A percentile compares a stretch with the other conserved stretches of the same genome.
phyloP scores from a whole-genome alignment of 2,113 vertebrate species.

The Heteronetta atricapilla region DNA sequence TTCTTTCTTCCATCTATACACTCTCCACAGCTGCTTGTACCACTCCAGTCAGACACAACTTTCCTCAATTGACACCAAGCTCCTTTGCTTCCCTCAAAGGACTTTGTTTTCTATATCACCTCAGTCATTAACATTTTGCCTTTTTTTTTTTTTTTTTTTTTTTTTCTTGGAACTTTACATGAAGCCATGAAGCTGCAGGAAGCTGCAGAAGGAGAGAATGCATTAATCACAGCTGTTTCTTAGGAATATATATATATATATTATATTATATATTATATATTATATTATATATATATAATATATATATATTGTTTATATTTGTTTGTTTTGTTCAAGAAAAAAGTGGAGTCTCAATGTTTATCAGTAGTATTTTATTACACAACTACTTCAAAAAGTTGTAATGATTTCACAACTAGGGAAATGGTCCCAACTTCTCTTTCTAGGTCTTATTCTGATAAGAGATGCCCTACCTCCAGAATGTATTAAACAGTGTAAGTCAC shows the following conservation, averaged over 20 bases:
- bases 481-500: not conserved
- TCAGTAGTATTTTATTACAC: not conserved
- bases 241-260: not conserved
- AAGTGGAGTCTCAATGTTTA: not conserved
- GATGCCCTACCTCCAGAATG: not conserved
- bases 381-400: not conserved
- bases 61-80: not conserved
- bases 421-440: not conserved
- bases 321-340: too few relatives aligned
- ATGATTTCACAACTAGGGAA: not conserved
- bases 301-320: too few relatives aligned
- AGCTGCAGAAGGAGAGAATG: not conserved
- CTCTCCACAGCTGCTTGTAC: not conserved
- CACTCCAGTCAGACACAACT: not conserved
- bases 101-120: not conserved
- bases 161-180: not conserved
- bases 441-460: not conserved
- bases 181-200: not conserved
- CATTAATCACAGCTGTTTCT: conserved; percentile 16
- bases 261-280: too few relatives aligned
- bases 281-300: too few relatives aligned
- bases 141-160: not conserved
- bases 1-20: not conserved
- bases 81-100: not conserved
- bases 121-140: not conserved